These are phyloP conservation scores for Amia ocellicauda DNA, from an alignment of 2,113 vertebrate genomes.

Conservation along the genomic window DNA sequence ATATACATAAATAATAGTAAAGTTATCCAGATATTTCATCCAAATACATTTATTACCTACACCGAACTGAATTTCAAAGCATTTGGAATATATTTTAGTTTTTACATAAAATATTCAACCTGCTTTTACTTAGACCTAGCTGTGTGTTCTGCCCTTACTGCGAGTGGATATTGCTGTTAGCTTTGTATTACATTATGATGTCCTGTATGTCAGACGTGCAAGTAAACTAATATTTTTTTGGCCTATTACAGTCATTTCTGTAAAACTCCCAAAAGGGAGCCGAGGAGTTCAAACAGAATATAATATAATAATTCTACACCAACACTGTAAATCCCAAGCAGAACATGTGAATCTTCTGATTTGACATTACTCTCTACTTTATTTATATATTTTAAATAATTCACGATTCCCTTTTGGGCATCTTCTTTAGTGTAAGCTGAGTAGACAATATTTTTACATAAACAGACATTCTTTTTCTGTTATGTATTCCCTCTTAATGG, in stretches of 20 bases:
- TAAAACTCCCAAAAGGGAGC: slow-evolving; percentile 1
- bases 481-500: slow-evolving; percentile 33
- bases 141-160: neutral
- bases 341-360: slow-evolving; percentile 7
- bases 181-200: neutral
- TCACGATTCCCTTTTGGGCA: slow-evolving; percentile 14
- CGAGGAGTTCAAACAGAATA: slow-evolving; percentile 17
- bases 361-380: slow-evolving; percentile 18
- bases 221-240: neutral
- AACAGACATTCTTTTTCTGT: slow-evolving; percentile 55
- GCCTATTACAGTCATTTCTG: neutral
- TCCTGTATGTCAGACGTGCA: neutral
- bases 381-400: slow-evolving; percentile 20
- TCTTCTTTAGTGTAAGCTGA: slow-evolving; percentile 10
- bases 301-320: neutral
- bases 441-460: slow-evolving; percentile 50
- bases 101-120: no score
- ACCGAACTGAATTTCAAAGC: no score
- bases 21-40: no score
- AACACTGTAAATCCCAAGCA: neutral
- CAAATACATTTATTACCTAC: no score
- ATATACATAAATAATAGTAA: no score
- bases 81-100: no score
- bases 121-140: neutral
- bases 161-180: neutral